A percentile compares a stretch with the other conserved stretches of the same genome.
These are phyloP conservation scores for Acridotheres tristis DNA, from an alignment of 2,797 vertebrate species.

Conservation along the genomic window DNA sequence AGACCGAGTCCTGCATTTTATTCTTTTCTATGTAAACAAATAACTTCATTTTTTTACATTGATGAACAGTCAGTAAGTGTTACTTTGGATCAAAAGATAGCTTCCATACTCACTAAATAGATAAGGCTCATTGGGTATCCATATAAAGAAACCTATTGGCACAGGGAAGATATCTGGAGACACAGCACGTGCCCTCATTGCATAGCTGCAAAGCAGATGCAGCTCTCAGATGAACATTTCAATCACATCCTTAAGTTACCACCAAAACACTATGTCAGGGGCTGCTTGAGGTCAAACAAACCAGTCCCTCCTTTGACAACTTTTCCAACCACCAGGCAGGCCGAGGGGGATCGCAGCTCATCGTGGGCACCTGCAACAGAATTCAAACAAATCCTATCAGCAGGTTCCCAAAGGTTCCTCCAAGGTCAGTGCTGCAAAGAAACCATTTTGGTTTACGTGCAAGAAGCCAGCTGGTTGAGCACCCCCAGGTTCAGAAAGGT, in stretches of 20 bases:
- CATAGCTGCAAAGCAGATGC: fast-evolving
- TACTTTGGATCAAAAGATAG: neutral
- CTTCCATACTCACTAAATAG: neutral
- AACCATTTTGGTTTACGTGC: neutral
- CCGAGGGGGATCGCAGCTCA: slow-evolving; percentile 89
- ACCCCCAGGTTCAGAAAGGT: neutral
- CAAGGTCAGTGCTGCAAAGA: neutral
- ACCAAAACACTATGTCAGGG: slow-evolving; percentile 78
- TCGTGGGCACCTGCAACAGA: slow-evolving; percentile 84
- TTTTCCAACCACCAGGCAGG: slow-evolving; percentile 92
- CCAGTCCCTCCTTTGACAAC: slow-evolving; percentile 95
- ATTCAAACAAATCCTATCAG: neutral
- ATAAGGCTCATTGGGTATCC: neutral
- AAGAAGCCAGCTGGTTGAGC: neutral
- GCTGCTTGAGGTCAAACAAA: slow-evolving; percentile 96
- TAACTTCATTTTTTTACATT: neutral
- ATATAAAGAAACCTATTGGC: neutral
- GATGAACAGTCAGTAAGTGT: neutral
- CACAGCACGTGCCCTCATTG: fast-evolving
- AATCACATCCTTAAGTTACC: neutral
- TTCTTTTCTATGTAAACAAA: neutral
- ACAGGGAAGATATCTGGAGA: neutral
- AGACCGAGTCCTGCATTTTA: neutral
- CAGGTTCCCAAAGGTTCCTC: neutral
- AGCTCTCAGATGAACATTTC: neutral